A percentile compares a stretch with the other conserved stretches of the same genome.
phyloP scores from a whole-genome alignment of 2,797 vertebrate genomes.

The Darevskia nairensis region DNA sequence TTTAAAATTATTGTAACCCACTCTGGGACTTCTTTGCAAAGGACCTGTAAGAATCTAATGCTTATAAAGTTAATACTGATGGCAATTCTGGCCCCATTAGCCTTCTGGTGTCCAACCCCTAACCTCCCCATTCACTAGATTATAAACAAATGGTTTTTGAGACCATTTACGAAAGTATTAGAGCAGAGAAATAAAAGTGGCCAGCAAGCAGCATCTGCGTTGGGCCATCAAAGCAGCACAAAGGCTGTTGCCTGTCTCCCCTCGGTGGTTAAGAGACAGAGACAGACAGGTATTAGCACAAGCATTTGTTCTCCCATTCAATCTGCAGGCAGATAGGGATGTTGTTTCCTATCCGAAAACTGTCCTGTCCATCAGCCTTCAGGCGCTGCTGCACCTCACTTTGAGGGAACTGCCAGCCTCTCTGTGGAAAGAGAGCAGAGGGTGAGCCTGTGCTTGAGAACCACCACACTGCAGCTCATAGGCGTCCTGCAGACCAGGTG shows the following conservation, averaged over 20 bases:
- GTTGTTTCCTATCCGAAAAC: not conserved
- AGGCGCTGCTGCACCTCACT: not conserved
- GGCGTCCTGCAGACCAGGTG: not conserved
- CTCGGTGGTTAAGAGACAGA: not conserved
- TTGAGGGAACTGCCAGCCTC: not conserved
- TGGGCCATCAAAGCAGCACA: slow-evolving; percentile 1
- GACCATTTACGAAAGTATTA: slow-evolving; percentile 13
- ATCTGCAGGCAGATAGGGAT: not conserved
- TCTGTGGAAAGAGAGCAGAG: not conserved
- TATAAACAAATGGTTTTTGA: not conserved
- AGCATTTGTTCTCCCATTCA: not conserved
- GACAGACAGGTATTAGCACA: not conserved
- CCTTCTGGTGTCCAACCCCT: not conserved
- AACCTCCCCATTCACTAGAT: not conserved
- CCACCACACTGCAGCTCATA: not conserved
- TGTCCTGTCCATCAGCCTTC: not conserved
- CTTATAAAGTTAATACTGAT: too few relatives aligned
- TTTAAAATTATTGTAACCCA: too few relatives aligned
- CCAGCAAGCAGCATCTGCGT: not conserved
- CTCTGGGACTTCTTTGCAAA: too few relatives aligned
- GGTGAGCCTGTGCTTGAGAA: not conserved
- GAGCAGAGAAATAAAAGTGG: slow-evolving; percentile 16
- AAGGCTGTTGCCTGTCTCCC: not conserved
- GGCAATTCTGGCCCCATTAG: not conserved
- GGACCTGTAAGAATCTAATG: too few relatives aligned